A percentile compares a stretch with the other conserved stretches of the same genome.
Evolutionary conservation across 64 coral and sea anemone genomes (phyloP).

Genomic region (Pocillopora damicornis): DNA sequence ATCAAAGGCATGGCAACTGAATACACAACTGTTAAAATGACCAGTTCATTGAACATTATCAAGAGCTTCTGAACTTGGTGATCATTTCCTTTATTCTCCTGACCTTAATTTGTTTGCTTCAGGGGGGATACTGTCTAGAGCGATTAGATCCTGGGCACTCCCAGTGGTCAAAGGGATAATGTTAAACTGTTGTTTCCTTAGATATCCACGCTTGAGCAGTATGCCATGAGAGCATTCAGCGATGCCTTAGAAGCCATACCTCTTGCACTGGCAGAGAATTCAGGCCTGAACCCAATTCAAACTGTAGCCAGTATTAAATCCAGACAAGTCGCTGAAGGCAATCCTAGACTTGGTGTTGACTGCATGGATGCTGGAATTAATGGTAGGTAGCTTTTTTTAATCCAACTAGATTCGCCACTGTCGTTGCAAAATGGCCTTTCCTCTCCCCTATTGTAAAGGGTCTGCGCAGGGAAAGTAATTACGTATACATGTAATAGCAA

Average conservation of each 20-base stretch:
- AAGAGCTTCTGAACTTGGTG: too few species aligned
- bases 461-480: too few species aligned
- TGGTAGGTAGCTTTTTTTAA: slow-evolving; percentile 43
- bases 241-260: slow-evolving; percentile 94
- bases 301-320: slow-evolving; percentile 99
- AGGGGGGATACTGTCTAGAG: too few species aligned
- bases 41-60: too few species aligned
- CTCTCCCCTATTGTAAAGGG: too few species aligned
- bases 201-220: slow-evolving; percentile 96
- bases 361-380: slow-evolving; percentile 94
- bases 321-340: slow-evolving; percentile 86
- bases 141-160: too few species aligned
- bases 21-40: too few species aligned
- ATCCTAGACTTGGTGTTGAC: slow-evolving; percentile 86
- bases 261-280: slow-evolving; percentile 90
- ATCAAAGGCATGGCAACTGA: too few species aligned
- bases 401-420: background rate
- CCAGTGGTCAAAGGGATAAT: too few species aligned
- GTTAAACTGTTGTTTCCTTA: background rate
- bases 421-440: background rate
- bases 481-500: too few species aligned
- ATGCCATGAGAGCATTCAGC: slow-evolving; percentile 94
- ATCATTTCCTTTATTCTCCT: too few species aligned
- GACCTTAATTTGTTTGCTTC: too few species aligned
- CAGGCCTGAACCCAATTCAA: slow-evolving; percentile 92